Conservation (phyloP, 2,113 vertebrate genomes). For the Paedocypris sp. region DNA sequence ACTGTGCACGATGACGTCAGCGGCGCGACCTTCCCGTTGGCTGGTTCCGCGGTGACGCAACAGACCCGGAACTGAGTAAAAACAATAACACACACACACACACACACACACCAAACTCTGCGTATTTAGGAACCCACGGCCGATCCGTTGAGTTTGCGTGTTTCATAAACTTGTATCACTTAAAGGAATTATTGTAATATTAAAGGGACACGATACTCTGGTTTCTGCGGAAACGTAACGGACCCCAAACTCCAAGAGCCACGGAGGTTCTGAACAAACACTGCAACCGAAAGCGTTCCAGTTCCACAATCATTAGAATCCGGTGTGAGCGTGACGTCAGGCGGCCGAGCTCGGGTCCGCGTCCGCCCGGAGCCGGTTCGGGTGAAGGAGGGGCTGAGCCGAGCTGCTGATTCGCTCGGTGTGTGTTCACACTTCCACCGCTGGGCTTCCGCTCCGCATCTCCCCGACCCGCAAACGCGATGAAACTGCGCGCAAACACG, state of each 20-base stretch:
- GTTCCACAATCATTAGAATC: neutral
- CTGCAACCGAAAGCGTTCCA: no score
- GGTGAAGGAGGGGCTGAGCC: slow-evolving; percentile 8
- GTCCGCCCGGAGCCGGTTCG: neutral
- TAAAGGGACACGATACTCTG: no score
- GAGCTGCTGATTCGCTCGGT: slow-evolving; percentile 46
- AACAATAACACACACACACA: slow-evolving; percentile 3
- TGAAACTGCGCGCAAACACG: slow-evolving; percentile 14
- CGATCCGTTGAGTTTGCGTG: no score
- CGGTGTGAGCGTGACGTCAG: neutral
- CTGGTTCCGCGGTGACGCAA: no score
- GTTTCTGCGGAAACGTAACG: no score
- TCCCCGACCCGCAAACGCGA: slow-evolving; percentile 28
- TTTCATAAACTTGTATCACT: no score
- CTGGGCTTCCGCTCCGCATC: slow-evolving; percentile 30
- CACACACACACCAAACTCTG: neutral
- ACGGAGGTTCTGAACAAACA: no score
- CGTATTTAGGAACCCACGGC: no score
- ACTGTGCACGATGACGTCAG: no score
- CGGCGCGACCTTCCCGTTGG: no score
- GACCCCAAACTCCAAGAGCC: no score
- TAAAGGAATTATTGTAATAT: no score
- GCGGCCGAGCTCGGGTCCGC: neutral
- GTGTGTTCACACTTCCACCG: slow-evolving; percentile 44
- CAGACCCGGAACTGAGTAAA: neutral